Evolutionary conservation across 2,797 vertebrate species (phyloP), one percentile per base, ranked within the genome.

Genomic region (Poliocrania exsul): DNA sequence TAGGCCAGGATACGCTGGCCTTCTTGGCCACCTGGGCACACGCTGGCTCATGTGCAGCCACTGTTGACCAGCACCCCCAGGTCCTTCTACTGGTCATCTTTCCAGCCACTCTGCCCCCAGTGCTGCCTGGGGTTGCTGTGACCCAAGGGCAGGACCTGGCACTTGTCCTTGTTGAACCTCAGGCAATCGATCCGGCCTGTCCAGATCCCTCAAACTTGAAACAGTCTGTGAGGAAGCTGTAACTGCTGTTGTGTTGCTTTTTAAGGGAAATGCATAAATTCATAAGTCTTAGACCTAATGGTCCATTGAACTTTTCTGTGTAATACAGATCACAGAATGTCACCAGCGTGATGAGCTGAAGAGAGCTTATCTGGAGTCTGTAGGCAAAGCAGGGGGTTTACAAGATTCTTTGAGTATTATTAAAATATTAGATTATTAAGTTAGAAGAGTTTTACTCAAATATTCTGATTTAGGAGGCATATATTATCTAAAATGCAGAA

Each of bases 141-240:
- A 54, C 3, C 40, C 47, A 16, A 16, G 15, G 20, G 12, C 6
- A 6, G 54, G 29, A 54, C 4, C 19, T 0, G 1, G 2, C 28
- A 13, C 37, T 50, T 62, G 11, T 7, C 16, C 13, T 19, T 44
- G 13, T 21, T 20, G 19, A 62, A 33, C 50, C 11, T 56, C 19
- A 16, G 25, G 21, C 42, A 57, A 44, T 3, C 57, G 5, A 20
- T 77, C 37, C 17, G 29, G 5, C 62, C 19, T 23, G 16, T 57
- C 28, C 37, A 57, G 2, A 46, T 26, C 47, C 35, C 31, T 37
- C 65, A 58, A 38, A 77, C 28, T 3, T 57, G 18, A 62, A 82
- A 38, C 4, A 21, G 16, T 65, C 37, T 42, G 16, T 72, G 29
- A 89, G 24, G 26, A 42, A 84, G 28, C 16, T 62, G 21, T 13